Percentiles rank a stretch among this genome's conserved stretches.
Conservation (phyloP, 2,888 invertebrate genomes). For the Pristionchus mayeri region DNA sequence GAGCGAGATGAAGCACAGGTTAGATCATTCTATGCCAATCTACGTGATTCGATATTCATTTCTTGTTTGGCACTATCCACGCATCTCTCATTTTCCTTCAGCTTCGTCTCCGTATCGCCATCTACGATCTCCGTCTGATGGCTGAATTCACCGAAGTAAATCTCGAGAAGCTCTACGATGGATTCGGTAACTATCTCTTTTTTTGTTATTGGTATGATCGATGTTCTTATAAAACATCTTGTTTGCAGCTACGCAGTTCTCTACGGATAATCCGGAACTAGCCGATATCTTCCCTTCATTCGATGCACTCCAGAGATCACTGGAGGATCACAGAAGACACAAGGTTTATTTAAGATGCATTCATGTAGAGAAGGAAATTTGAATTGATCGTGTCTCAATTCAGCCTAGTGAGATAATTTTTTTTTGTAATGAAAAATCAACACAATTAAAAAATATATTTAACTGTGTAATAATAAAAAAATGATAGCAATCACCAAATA, state of each 20-base stretch:
- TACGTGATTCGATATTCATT: neutral
- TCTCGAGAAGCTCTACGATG: conserved; percentile 51
- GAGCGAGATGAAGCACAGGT: neutral
- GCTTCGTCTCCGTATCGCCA: conserved; percentile 58
- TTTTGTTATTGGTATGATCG: no score
- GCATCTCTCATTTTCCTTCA: neutral
- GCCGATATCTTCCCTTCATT: neutral
- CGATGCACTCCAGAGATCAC: neutral
- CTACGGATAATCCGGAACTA: neutral
- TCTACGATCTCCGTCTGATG: conserved; percentile 62
- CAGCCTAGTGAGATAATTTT: no score
- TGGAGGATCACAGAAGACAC: conserved; percentile 17
- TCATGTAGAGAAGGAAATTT: no score
- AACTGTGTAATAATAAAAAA: no score
- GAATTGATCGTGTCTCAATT: neutral
- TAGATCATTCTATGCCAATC: neutral
- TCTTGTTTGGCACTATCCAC: neutral
- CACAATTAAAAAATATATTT: no score
- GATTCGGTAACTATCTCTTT: conserved; percentile 43
- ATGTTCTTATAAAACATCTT: neutral
- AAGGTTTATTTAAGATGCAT: conserved; percentile 16
- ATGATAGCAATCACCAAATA: no score
- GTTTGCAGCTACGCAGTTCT: neutral
- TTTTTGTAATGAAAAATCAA: no score
- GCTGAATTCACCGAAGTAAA: conserved; percentile 63